These are phyloP conservation scores for Muricea muricata DNA, from an alignment of 92 coral and sea anemone genomes.

Conservation along the genomic window DNA sequence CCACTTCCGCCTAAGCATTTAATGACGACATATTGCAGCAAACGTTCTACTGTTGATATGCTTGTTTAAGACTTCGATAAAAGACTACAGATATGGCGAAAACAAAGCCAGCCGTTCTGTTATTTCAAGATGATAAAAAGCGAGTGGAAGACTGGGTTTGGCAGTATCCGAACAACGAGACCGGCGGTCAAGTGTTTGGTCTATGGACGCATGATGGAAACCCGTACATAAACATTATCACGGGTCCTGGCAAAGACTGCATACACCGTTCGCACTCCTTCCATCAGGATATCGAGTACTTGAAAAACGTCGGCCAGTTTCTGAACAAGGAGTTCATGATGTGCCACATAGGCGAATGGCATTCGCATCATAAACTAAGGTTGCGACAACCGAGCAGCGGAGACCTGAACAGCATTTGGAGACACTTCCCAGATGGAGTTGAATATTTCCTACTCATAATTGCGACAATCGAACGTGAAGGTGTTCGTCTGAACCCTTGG, in stretches of 20 bases:
- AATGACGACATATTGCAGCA: too few relatives aligned
- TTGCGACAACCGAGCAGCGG: slow-evolving; percentile 80
- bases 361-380: slow-evolving; percentile 80
- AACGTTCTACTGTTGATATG: too few relatives aligned
- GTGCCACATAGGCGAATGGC: slow-evolving; percentile 99
- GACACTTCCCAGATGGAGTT: slow-evolving; percentile 80
- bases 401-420: slow-evolving; percentile 77
- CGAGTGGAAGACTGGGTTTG: slow-evolving; percentile 71
- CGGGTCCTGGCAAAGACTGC: slow-evolving; percentile 85
- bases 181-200: slow-evolving; percentile 90
- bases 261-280: slow-evolving; percentile 72
- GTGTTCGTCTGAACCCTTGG: slow-evolving; percentile 21
- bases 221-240: slow-evolving; percentile 73
- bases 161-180: slow-evolving; percentile 69
- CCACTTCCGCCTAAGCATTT: neutral
- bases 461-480: slow-evolving; percentile 64
- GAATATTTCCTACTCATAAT: slow-evolving; percentile 83
- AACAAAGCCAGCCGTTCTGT: neutral
- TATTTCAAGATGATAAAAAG: slow-evolving; percentile 70
- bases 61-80: too few relatives aligned
- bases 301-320: slow-evolving; percentile 72
- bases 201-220: slow-evolving; percentile 52
- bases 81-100: neutral
- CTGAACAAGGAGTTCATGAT: slow-evolving; percentile 68
- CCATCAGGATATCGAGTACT: slow-evolving; percentile 79